A percentile compares a stretch with the other conserved stretches of the same genome.
Evolutionary conservation across 1,140 invertebrate species (phyloP).

Genomic region (Saccostrea cuccullata): DNA sequence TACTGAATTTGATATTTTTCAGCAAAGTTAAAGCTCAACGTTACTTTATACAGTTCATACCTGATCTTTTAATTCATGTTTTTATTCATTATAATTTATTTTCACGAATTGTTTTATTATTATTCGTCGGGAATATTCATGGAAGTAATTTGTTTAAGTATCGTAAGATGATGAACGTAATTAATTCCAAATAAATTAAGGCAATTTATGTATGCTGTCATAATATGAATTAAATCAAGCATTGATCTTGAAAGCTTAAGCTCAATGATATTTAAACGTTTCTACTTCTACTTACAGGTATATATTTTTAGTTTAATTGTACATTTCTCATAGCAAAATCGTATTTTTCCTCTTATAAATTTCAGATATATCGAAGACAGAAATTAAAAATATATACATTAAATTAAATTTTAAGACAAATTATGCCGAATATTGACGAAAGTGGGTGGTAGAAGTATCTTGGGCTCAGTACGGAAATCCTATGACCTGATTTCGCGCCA

Average conservation of each 20-base stretch:
- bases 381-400: not conserved
- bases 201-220: too few species aligned
- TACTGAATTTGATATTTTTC: too few species aligned
- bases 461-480: not conserved
- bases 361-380: not conserved
- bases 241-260: not conserved
- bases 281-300: not conserved
- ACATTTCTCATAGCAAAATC: not conserved
- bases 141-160: too few species aligned
- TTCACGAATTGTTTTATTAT: too few species aligned
- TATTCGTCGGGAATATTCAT: too few species aligned
- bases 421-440: not conserved
- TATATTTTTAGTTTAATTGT: not conserved
- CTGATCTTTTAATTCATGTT: not conserved
- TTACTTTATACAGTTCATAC: not conserved
- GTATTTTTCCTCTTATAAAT: not conserved
- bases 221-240: too few species aligned
- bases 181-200: too few species aligned
- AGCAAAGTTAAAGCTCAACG: too few species aligned
- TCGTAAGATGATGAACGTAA: too few species aligned
- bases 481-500: slow-evolving; percentile 8
- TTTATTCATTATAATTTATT: too few species aligned
- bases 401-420: not conserved
- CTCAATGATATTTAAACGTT: not conserved
- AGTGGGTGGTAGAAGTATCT: not conserved